Evolutionary conservation across 2,888 invertebrate genomes (phyloP).

Genomic region (Nasonia oneida): DNA sequence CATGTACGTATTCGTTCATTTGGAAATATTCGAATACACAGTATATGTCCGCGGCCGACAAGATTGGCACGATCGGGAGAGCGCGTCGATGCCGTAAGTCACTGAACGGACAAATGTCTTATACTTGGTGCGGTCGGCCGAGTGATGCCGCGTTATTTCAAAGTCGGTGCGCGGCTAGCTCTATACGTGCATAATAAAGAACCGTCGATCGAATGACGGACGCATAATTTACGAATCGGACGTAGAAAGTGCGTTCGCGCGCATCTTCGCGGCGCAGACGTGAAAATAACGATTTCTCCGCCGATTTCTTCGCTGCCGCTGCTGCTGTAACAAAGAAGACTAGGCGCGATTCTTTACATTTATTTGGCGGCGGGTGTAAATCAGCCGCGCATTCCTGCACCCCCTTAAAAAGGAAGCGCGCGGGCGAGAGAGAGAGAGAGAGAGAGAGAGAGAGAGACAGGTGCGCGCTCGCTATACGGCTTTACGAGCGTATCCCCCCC

Average conservation of each 20-base stretch:
- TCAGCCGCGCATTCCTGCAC: constrained; percentile 5
- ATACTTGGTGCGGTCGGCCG: too few relatives aligned
- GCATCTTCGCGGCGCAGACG: too few relatives aligned
- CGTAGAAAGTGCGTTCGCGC: constrained; percentile 18
- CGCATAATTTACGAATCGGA: constrained; percentile 31
- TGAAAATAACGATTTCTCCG: constrained; percentile 23
- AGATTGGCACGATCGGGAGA: neutral
- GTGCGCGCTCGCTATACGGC: neutral
- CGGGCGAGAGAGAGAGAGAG: neutral
- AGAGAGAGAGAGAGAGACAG: neutral
- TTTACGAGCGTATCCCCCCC: constrained; percentile 1
- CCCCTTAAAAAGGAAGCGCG: neutral
- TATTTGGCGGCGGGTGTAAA: neutral
- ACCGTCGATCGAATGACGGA: constrained; percentile 38
- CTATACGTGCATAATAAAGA: neutral
- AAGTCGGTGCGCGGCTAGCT: neutral
- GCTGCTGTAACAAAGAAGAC: neutral
- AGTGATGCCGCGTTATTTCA: neutral
- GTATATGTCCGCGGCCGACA: neutral
- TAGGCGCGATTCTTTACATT: neutral
- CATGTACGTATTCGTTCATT: too few relatives aligned
- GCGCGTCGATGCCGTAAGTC: neutral
- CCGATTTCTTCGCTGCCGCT: neutral
- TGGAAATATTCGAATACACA: too few relatives aligned
- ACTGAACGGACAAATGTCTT: neutral